Evolutionary conservation across 2,113 vertebrate genomes (phyloP).

Genomic region (Sinocyclocheilus anophthalmus): DNA sequence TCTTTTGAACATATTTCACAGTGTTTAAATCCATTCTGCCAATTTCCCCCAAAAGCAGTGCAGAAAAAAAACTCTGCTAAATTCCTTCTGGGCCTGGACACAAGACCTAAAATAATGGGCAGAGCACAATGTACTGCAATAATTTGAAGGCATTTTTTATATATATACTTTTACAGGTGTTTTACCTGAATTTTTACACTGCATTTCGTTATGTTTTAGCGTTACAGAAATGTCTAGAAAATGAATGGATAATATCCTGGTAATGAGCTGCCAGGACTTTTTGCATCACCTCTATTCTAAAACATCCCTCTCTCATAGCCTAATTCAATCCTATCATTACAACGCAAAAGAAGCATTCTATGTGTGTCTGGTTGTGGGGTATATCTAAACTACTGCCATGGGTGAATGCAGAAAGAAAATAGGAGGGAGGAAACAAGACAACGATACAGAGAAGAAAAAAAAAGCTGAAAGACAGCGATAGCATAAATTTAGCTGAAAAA

Average conservation of each 20-base stretch:
- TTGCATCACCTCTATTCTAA: not conserved
- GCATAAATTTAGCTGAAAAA: conserved; percentile 62
- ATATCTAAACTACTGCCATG: not conserved
- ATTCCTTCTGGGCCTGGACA: not conserved
- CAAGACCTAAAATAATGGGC: not conserved
- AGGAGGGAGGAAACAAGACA: not conserved
- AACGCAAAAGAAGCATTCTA: not conserved
- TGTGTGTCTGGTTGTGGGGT: not conserved
- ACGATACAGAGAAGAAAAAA: conserved; percentile 9
- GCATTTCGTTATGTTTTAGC: not conserved
- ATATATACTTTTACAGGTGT: not conserved
- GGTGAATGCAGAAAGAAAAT: not conserved
- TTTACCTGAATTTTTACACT: not conserved
- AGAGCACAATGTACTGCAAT: too few species aligned
- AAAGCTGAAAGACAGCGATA: conserved; percentile 53
- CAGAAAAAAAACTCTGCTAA: not conserved
- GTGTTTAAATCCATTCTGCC: not conserved
- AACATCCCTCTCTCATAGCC: not conserved
- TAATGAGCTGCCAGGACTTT: not conserved
- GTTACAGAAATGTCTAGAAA: not conserved
- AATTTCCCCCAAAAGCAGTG: not conserved
- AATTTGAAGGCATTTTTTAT: not conserved
- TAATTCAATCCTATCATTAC: not conserved
- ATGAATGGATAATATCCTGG: not conserved
- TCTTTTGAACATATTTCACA: not conserved